Conservation (phyloP, 2,888 invertebrate species). For the Callyntrura guangdongensis region DNA sequence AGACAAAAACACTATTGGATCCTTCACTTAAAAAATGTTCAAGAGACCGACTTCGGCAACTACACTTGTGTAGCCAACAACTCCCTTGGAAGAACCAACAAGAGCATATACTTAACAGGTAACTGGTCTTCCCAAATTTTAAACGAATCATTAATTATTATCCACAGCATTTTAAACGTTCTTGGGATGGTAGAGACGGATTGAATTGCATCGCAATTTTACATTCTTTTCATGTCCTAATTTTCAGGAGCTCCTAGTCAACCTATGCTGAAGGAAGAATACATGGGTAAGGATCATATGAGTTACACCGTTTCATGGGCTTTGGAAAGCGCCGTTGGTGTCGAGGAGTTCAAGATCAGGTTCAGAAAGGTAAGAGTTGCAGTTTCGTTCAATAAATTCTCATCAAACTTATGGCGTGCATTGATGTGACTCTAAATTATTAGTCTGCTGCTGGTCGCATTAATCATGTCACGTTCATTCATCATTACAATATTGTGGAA, state of each 20-base stretch:
- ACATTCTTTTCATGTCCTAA: too few species aligned
- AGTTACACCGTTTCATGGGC: slow-evolving; percentile 86
- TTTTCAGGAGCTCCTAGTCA: slow-evolving; percentile 83
- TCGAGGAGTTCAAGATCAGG: slow-evolving; percentile 86
- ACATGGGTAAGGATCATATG: slow-evolving; percentile 83
- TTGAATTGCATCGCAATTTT: neutral
- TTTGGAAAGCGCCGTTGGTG: slow-evolving; percentile 87
- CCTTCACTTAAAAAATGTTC: slow-evolving; percentile 89
- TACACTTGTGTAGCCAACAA: slow-evolving; percentile 91
- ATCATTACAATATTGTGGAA: neutral
- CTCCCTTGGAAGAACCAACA: slow-evolving; percentile 89
- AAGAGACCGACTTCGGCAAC: slow-evolving; percentile 91
- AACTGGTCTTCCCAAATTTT: too few species aligned
- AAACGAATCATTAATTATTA: too few species aligned
- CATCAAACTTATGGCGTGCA: neutral
- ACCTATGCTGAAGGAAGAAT: slow-evolving; percentile 76
- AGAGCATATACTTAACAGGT: slow-evolving; percentile 90
- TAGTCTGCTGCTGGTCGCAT: neutral
- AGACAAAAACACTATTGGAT: slow-evolving; percentile 87
- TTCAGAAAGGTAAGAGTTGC: slow-evolving; percentile 86
- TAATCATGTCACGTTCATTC: neutral
- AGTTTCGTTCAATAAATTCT: neutral
- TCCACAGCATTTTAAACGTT: too few species aligned
- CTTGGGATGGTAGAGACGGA: neutral
- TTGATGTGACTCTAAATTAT: neutral